Evolutionary conservation across 2,113 vertebrate genomes (phyloP).

Genomic region (Odontophorus gujanensis): DNA sequence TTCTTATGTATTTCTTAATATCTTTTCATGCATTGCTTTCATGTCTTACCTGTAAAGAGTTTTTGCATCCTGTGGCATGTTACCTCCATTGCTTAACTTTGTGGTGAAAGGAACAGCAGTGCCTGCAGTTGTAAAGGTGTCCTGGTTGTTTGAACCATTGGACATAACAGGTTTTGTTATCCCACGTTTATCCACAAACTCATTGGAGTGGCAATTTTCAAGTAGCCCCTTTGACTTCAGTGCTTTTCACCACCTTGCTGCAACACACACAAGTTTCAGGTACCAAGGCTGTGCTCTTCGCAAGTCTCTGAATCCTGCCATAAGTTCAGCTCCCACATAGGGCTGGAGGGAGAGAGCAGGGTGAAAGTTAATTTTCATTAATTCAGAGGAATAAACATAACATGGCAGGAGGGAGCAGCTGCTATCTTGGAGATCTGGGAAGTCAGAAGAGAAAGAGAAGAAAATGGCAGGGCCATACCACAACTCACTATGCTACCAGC

Average conservation of each 20-base stretch:
- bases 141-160: background rate
- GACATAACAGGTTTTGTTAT: background rate
- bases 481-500: background rate
- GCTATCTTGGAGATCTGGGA: background rate
- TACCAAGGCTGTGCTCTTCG: background rate
- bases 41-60: background rate
- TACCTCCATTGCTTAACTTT: background rate
- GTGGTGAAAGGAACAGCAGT: background rate
- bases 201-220: background rate
- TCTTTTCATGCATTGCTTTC: background rate
- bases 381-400: background rate
- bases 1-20: background rate
- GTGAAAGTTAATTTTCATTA: background rate
- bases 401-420: background rate
- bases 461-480: fast-evolving
- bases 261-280: background rate
- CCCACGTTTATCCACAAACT: background rate
- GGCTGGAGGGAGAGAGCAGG: background rate
- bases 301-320: background rate
- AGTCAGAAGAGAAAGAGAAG: background rate
- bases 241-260: background rate
- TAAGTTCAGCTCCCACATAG: background rate
- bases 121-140: background rate
- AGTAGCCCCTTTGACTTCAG: background rate
- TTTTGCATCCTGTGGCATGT: background rate